Conservation (phyloP, 2,797 vertebrate species). For the Simalia tracyae region DNA sequence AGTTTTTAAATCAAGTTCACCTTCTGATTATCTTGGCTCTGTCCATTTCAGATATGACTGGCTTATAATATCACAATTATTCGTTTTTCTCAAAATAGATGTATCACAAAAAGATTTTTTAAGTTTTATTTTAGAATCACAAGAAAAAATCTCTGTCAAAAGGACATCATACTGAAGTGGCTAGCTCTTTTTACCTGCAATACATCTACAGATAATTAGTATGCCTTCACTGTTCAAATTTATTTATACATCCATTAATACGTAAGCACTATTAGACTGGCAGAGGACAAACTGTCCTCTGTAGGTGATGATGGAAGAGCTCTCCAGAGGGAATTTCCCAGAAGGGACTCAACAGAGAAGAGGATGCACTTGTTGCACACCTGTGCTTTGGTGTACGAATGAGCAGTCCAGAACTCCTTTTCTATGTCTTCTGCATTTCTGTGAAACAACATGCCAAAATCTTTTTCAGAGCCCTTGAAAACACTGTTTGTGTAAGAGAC, state of each 20-base stretch:
- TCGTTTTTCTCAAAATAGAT: neutral
- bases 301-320: neutral
- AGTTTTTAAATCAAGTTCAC: neutral
- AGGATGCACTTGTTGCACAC: conserved; percentile 32
- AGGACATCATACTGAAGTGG: neutral
- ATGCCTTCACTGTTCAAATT: neutral
- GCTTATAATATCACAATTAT: neutral
- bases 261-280: neutral
- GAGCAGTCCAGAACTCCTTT: neutral
- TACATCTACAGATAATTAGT: neutral
- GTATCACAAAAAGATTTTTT: neutral
- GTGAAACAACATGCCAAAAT: neutral
- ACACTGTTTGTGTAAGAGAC: neutral
- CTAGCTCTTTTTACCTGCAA: neutral
- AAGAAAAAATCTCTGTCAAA: neutral
- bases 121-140: neutral
- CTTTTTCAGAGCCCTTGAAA: conserved; percentile 8
- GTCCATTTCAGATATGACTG: neutral
- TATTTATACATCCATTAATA: neutral
- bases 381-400: conserved; percentile 5
- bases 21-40: neutral
- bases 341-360: conserved; percentile 2
- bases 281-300: conserved; percentile 3
- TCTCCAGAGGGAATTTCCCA: conserved; percentile 7
- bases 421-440: neutral